phyloP scores from a whole-genome alignment of 2,113 vertebrate genomes.

The Prunella fulvescens region DNA sequence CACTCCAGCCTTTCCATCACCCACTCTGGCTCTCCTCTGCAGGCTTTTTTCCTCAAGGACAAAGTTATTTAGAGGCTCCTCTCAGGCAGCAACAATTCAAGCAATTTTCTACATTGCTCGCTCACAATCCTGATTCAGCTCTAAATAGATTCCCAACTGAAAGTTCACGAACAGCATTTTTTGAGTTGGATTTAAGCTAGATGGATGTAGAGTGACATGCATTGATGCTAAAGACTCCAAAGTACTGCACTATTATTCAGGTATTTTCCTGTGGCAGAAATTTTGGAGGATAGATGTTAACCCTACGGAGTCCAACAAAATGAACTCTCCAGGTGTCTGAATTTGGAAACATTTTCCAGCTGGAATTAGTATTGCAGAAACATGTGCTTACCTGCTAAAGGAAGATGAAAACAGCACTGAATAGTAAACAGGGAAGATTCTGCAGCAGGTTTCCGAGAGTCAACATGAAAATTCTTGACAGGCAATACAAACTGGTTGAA shows the following conservation, averaged over 20 bases:
- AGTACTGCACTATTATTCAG: not conserved
- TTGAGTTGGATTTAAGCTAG: not conserved
- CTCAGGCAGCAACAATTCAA: not conserved
- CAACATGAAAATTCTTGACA: conserved; percentile 3
- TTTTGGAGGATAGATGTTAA: not conserved
- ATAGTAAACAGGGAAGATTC: not conserved
- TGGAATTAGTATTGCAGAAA: not conserved
- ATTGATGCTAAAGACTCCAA: not conserved
- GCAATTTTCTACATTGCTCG: not conserved
- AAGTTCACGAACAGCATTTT: not conserved
- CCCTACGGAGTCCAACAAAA: not conserved
- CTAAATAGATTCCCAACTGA: not conserved
- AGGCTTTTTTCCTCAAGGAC: not conserved
- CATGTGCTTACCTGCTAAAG: conserved; percentile 43
- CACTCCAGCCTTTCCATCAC: not conserved
- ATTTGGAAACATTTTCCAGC: not conserved
- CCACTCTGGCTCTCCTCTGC: not conserved
- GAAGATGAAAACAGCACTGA: not conserved
- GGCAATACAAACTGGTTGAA: not conserved
- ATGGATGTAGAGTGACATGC: not conserved
- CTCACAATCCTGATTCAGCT: not conserved
- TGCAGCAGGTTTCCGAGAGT: not conserved
- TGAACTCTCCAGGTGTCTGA: not conserved
- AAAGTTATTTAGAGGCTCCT: not conserved
- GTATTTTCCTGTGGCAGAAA: not conserved